Evolutionary conservation across 2,113 vertebrate species (phyloP).

Genomic region (Trogon melanurus): DNA sequence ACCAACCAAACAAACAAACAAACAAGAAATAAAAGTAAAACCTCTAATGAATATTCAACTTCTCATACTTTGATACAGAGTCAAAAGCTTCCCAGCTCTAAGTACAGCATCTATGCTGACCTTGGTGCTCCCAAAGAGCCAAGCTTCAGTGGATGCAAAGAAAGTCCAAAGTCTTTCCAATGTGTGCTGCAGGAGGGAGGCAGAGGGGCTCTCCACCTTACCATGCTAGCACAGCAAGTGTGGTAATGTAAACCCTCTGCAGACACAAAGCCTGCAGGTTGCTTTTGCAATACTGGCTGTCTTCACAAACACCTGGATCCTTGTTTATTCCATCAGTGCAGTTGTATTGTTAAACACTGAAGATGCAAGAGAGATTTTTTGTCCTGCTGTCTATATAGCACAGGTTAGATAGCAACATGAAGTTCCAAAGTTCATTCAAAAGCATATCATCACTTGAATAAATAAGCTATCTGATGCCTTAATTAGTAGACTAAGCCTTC

Average conservation of each 20-base stretch:
- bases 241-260: neutral
- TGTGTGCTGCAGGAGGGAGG: no score
- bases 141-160: neutral
- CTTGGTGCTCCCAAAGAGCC: neutral
- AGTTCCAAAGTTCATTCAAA: constrained; percentile 25
- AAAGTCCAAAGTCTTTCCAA: neutral
- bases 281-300: neutral
- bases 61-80: neutral
- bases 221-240: neutral
- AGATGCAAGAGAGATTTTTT: neutral
- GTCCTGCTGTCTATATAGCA: neutral
- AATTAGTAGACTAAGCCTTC: constrained; percentile 38
- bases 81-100: neutral
- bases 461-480: constrained; percentile 6
- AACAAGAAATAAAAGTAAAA: neutral
- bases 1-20: neutral
- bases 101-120: neutral
- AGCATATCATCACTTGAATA: constrained; percentile 6
- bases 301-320: neutral
- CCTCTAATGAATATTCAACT: neutral
- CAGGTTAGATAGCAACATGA: neutral
- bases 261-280: neutral
- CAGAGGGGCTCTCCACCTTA: neutral
- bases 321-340: neutral
- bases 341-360: neutral